Evolutionary conservation across 2,113 vertebrate species (phyloP), one percentile per base, ranked within the genome.

Genomic region (Tupaia tana): DNA sequence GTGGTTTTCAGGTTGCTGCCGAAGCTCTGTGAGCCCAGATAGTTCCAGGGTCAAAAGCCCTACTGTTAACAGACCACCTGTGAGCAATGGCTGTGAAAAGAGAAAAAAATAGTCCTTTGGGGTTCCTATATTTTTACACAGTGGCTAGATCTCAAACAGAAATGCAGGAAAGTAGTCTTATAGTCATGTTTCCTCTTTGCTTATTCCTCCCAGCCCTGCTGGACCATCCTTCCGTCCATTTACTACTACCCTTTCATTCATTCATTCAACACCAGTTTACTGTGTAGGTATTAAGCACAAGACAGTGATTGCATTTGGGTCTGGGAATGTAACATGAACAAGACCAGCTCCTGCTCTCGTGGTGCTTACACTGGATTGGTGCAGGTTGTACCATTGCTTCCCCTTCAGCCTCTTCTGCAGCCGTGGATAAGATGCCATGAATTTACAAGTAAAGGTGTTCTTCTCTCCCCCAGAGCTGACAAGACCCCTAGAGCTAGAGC

Each of bases 131-230:
- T 89, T 94, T 56, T 94, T 56, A 80, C 63, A 61, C 5, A 84
- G 83, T 84, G 80, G 25, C 80, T 80, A 80, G 25, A 75, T 86
- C 56, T 94, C 24, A 91, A 87, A 79, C 43, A 77, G n/a, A 74
- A 92, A 79, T 27, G 14, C 27, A 14, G 14, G 90, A 74, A 73
- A 75, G 71, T 15, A 24, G 74, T 56, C 64, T 89, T 71, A n/a
- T 10, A 34, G 66, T 91, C 27, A 79, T 43, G 61, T 14, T 74
- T 93, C n/a, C 8, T 63, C 34, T 81, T 71, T 13, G 58, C 63
- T 86, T 69, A 25, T 2, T 85, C 25, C 15, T 94, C 24, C 34
- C 56, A 84, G 10, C 27, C 52, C 52, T 84, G 15, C 63, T 13
- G 18, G 52, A 87, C 25, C 16, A 71, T 59, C 63, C 13, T 31